These are phyloP conservation scores for Manis pentadactyla DNA, from an alignment of 2,797 vertebrate genomes.

Conservation along the genomic window DNA sequence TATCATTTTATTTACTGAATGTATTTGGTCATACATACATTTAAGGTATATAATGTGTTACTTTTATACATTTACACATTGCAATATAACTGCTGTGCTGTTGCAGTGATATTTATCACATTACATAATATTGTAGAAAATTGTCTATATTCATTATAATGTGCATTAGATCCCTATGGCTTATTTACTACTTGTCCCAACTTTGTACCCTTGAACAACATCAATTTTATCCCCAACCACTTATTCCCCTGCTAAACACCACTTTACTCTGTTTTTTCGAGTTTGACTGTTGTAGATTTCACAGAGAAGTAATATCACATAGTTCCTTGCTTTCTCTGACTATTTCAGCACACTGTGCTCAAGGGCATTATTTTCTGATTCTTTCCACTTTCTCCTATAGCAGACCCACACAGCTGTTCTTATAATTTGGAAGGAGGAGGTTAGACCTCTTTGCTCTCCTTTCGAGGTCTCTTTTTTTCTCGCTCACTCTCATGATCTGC, in stretches of 20 bases:
- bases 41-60: not conserved
- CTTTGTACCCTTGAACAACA: not conserved
- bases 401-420: not conserved
- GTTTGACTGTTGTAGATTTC: not conserved
- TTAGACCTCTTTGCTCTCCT: not conserved
- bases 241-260: not conserved
- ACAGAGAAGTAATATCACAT: not conserved
- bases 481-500: not conserved
- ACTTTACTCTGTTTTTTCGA: not conserved
- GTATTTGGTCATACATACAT: not conserved
- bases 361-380: slow-evolving; percentile 1
- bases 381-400: not conserved
- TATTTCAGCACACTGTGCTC: not conserved
- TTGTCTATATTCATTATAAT: not conserved
- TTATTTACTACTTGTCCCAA: not conserved
- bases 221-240: not conserved
- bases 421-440: not conserved
- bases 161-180: not conserved
- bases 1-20: too few species aligned
- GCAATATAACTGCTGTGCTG: not conserved
- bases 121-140: not conserved
- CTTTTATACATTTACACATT: not conserved
- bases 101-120: not conserved
- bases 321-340: not conserved
- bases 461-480: not conserved